These are phyloP conservation scores for Sorex maritimensis DNA, from an alignment of 2,797 vertebrate species.

Conservation along the genomic window DNA sequence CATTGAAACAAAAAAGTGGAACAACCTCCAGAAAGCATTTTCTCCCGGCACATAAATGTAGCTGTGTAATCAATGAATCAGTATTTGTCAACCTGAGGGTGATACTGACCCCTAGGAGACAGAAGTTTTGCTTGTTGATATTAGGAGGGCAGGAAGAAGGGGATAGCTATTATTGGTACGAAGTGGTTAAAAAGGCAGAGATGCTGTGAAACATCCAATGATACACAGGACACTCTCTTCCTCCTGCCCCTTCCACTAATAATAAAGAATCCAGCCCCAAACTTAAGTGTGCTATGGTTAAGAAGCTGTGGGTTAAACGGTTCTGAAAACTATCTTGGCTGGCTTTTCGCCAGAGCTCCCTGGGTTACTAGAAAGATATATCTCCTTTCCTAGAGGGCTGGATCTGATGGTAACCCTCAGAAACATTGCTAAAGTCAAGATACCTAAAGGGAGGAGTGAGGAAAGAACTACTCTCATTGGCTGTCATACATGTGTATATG, in stretches of 20 bases:
- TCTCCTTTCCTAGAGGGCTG: background rate
- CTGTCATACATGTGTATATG: background rate
- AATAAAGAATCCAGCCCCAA: constrained; percentile 23
- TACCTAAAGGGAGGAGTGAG: background rate
- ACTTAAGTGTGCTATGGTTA: background rate
- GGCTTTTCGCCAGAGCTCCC: background rate
- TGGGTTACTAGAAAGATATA: background rate
- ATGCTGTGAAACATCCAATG: background rate
- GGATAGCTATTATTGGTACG: background rate
- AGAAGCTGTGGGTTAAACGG: background rate
- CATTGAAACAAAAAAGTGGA: constrained; percentile 8
- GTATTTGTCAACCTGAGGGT: background rate
- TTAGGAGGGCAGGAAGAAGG: fast-evolving
- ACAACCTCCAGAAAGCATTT: background rate
- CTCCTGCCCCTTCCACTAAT: background rate
- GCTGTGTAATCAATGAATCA: background rate
- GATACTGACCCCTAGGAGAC: background rate
- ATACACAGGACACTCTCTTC: background rate
- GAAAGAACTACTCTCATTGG: background rate
- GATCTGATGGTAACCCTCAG: background rate
- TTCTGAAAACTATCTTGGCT: background rate
- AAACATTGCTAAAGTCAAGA: background rate
- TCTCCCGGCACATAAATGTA: background rate
- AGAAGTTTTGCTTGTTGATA: background rate
- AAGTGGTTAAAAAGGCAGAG: background rate